Evolutionary conservation across 2,797 vertebrate genomes (phyloP).

Genomic region (Monodelphis domestica): DNA sequence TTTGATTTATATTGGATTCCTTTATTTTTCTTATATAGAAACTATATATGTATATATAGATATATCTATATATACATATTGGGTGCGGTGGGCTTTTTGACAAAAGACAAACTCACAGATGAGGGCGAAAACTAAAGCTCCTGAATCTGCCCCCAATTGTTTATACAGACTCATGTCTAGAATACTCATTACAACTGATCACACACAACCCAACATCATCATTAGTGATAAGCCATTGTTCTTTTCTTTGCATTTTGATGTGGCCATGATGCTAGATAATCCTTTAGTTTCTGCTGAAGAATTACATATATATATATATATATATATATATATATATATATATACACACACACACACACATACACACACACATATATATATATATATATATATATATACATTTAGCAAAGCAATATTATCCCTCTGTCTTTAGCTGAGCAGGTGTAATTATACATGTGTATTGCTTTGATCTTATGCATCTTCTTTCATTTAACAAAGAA

Average conservation of each 20-base stretch:
- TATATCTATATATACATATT: no score
- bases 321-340: no score
- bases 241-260: conserved; percentile 73
- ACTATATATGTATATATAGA: no score
- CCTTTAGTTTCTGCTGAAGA: conserved; percentile 74
- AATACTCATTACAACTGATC: conserved; percentile 82
- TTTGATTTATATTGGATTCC: conserved; percentile 90
- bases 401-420: no score
- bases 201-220: conserved; percentile 80
- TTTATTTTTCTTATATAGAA: conserved; percentile 92
- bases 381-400: no score
- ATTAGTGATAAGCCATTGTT: conserved; percentile 73
- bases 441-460: no score
- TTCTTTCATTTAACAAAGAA: no score
- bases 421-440: no score
- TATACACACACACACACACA: no score
- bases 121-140: conserved; percentile 96
- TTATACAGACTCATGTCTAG: conserved; percentile 95
- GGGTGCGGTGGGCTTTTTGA: conserved; percentile 97
- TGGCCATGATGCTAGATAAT: conserved; percentile 78
- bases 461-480: no score
- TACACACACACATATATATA: no score
- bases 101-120: conserved; percentile 95
- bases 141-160: conserved; percentile 95
- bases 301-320: no score